phyloP scores from a whole-genome alignment of 2,113 vertebrate species.

The Marmota monax region DNA sequence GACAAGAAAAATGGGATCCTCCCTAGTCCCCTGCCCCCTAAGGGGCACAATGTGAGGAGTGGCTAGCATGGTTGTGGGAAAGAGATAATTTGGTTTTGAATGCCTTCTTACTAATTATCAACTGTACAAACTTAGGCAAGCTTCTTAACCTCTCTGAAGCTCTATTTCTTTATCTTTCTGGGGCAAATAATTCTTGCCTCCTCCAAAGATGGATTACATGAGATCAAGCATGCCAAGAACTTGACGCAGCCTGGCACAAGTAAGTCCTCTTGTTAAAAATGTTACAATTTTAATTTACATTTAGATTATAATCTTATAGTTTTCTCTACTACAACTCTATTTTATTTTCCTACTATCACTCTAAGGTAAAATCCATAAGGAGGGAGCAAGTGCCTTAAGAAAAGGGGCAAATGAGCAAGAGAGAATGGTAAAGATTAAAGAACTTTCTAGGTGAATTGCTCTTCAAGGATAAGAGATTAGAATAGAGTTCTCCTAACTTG shows the following conservation, averaged over 20 bases:
- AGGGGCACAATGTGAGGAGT: neutral
- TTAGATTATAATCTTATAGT: neutral
- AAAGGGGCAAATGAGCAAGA: neutral
- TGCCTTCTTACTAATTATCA: neutral
- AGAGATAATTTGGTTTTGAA: neutral
- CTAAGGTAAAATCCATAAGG: neutral
- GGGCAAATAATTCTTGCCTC: neutral
- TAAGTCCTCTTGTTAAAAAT: neutral
- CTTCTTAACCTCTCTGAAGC: neutral
- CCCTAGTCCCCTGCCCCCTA: neutral
- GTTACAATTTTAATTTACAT: neutral
- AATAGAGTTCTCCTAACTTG: neutral
- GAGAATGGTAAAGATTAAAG: neutral
- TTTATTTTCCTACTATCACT: neutral
- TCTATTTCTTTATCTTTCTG: neutral
- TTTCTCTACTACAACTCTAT: neutral
- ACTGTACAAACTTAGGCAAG: neutral
- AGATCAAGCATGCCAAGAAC: neutral
- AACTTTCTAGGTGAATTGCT: neutral
- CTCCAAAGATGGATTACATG: neutral
- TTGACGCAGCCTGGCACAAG: neutral
- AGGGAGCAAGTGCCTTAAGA: neutral
- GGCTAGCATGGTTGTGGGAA: neutral
- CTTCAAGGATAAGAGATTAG: neutral
- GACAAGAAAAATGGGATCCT: constrained; percentile 11